phyloP scores from a whole-genome alignment of 2,797 vertebrate species.

The Lepilemur ruficaudatus region DNA sequence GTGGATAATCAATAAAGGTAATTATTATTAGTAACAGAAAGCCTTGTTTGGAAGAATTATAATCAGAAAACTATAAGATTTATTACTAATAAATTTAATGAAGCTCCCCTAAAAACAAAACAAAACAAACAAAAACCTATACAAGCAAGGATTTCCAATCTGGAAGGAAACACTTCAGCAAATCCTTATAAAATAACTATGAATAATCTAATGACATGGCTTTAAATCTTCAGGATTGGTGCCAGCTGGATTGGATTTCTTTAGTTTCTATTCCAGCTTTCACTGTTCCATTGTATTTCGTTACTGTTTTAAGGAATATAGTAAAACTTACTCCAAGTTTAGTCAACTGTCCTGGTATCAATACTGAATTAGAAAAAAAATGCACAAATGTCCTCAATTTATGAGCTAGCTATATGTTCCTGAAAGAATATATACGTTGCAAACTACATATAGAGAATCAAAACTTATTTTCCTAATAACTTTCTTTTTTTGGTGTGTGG shows the following conservation, averaged over 20 bases:
- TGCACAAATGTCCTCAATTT: not conserved
- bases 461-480: not conserved
- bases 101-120: not conserved
- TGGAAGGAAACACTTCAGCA: slow-evolving; percentile 21
- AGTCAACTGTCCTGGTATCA: not conserved
- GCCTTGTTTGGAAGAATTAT: not conserved
- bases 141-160: slow-evolving; percentile 42
- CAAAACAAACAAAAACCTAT: not conserved
- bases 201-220: slow-evolving; percentile 19
- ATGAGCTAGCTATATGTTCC: not conserved
- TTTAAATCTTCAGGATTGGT: slow-evolving; percentile 27
- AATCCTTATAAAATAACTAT: slow-evolving; percentile 51
- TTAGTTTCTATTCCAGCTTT: not conserved
- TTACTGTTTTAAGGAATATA: not conserved
- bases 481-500: too few relatives aligned
- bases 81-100: not conserved
- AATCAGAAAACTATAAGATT: slow-evolving; percentile 5
- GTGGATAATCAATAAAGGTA: not conserved
- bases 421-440: not conserved
- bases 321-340: not conserved
- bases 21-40: not conserved
- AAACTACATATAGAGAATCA: not conserved
- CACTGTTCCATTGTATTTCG: not conserved
- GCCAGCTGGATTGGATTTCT: not conserved
- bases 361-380: not conserved